A percentile compares a stretch with the other conserved stretches of the same genome.
Evolutionary conservation across 1,140 invertebrate species (phyloP).

Genomic region (Copidosoma floridanum): DNA sequence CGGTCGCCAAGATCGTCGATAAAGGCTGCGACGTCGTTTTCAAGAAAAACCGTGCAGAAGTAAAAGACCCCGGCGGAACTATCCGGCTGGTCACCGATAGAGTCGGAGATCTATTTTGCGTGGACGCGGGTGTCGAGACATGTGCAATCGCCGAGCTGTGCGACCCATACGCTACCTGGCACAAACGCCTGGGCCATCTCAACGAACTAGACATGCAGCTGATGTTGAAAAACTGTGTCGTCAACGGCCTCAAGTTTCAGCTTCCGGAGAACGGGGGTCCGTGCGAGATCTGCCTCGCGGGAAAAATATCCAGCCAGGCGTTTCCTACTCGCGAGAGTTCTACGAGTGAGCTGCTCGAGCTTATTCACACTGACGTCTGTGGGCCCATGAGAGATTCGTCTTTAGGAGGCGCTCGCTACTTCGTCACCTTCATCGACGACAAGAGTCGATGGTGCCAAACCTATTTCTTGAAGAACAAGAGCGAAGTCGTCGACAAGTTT

Average conservation of each 20-base stretch:
- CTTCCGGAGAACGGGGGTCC: too few species aligned
- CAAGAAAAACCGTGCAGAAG: background rate
- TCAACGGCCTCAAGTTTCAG: background rate
- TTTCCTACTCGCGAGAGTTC: background rate
- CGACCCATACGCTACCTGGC: background rate
- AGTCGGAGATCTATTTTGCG: too few species aligned
- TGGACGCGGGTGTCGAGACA: background rate
- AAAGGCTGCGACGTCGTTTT: conserved; percentile 5
- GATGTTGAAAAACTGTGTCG: background rate
- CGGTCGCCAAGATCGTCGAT: conserved; percentile 28
- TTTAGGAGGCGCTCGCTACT: too few species aligned
- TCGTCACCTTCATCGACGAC: too few species aligned
- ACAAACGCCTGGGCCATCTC: too few species aligned
- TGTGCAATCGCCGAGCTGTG: background rate
- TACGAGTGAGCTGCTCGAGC: background rate
- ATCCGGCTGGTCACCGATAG: background rate
- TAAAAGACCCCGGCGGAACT: background rate
- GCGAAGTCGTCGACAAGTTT: too few species aligned
- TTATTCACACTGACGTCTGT: background rate
- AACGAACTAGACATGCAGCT: background rate
- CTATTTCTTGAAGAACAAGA: too few species aligned
- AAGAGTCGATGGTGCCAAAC: too few species aligned
- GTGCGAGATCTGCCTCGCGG: too few species aligned
- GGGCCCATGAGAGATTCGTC: too few species aligned
- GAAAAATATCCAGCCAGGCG: too few species aligned